Base-by-base conservation (phyloP, 2,888 invertebrate genomes). In the Dolomedes plantarius region DNA sequence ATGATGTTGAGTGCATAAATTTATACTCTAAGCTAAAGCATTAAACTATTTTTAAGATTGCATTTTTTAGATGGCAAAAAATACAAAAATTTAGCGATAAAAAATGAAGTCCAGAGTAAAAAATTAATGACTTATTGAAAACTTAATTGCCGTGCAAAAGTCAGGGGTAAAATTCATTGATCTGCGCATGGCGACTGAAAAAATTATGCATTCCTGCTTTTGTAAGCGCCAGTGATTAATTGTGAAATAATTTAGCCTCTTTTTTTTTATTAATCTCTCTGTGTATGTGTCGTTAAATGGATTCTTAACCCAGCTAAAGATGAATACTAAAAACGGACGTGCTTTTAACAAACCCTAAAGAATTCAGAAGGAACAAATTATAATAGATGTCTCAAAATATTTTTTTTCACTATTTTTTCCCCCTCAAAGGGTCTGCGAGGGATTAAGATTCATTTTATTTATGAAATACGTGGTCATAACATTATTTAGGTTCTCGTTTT, bases 91-190 rank as follows among this genome's bases (percentile, higher is more conserved):
- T 46, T 28, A 67, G 68, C 36, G 67, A 73, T 73, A 69, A 81
- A 83, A 83, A 77, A 73, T 77, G 50, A 77, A 73, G 72, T 71
- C 64, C 29, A 19, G 32, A 46, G 36, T 36, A 79, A 79, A 83
- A 85, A 85, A 77, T 85, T 85, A 85, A 85, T 85, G 83, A 85
- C 83, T 85, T 85, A 85, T 85, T 85, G 83, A 85, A 85, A 85
- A 85, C 83, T 85, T 85, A 85, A 85, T 85, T 85, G 83, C 77
- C 76, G 73, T 77, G 77, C 83, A 73, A 68, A 73, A 85, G 83
- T 77, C 77, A 73, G 83, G 83, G 83, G 83, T 85, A 85, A 85
- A 77, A 85, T 85, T 78, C 83, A 85, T 85, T 76, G 83, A 85
- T 85, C 83, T 85, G 64, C 29, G 72, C 36, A 56, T 67, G 50